phyloP scores from a whole-genome alignment of 2,888 invertebrate species.

The Reticulitermes lucifugus region DNA sequence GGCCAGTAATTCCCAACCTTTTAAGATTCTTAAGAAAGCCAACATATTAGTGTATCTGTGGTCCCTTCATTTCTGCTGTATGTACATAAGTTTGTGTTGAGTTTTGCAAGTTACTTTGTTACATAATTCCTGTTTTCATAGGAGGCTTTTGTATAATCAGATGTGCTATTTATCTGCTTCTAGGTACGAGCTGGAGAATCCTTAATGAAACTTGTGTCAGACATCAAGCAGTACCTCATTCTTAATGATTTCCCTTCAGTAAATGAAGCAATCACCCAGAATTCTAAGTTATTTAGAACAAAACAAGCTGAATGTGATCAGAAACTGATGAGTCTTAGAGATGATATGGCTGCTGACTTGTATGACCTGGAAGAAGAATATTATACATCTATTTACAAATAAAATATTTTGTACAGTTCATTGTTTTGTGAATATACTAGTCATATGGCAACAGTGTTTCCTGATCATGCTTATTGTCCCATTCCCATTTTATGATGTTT shows the following conservation, averaged over 20 bases:
- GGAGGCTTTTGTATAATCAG: no score
- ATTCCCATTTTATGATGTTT: no score
- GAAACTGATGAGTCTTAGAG: conserved; percentile 89
- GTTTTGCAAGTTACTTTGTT: no score
- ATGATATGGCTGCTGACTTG: conserved; percentile 95
- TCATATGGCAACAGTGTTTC: neutral
- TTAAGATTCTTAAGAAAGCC: no score
- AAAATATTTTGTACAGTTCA: conserved; percentile 44
- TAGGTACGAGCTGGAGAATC: conserved; percentile 95
- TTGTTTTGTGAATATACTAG: neutral
- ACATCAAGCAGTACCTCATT: conserved; percentile 97
- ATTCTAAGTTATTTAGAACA: conserved; percentile 88
- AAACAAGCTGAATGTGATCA: conserved; percentile 95
- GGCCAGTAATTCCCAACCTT: no score
- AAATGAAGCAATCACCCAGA: conserved; percentile 96
- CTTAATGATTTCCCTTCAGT: conserved; percentile 98
- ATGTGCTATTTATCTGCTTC: neutral
- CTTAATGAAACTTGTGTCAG: conserved; percentile 95
- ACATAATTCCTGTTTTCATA: no score
- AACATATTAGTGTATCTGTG: no score
- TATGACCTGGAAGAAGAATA: conserved; percentile 95
- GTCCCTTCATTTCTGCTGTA: no score
- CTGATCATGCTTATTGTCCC: no score
- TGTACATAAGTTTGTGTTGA: no score
- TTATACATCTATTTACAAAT: conserved; percentile 87